A percentile compares a stretch with the other conserved stretches of the same genome.
Evolutionary conservation across 2,888 invertebrate genomes (phyloP).

Genomic region (Acrobasis consociella): DNA sequence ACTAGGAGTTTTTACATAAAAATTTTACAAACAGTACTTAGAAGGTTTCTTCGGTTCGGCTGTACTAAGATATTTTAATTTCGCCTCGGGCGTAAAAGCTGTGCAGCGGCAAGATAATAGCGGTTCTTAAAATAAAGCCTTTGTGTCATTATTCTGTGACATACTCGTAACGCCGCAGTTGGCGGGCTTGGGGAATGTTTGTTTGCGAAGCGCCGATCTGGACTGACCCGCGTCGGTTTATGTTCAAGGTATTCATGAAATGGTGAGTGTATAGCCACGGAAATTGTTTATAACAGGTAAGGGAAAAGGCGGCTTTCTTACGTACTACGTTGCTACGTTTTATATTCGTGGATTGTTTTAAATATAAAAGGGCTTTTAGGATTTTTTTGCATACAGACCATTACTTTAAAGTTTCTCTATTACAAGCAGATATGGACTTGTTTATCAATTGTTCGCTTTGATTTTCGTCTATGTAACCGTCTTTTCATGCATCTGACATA

Average conservation of each 20-base stretch:
- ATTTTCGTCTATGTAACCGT: no score
- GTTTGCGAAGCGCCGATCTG: conserved; percentile 37
- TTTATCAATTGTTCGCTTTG: no score
- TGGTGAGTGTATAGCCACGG: conserved; percentile 18
- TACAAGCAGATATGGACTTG: no score
- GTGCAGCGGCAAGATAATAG: conserved; percentile 63
- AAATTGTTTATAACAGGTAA: conserved; percentile 24
- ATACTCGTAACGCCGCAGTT: conserved; percentile 36
- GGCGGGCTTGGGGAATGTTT: conserved; percentile 36
- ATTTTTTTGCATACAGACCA: no score
- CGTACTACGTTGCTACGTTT: not conserved
- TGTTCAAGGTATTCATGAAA: conserved; percentile 22
- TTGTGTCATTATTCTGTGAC: conserved; percentile 65
- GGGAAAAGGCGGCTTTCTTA: conserved; percentile 13
- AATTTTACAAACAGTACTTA: conserved; percentile 24
- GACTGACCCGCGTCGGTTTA: conserved; percentile 31
- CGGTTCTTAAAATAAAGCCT: conserved; percentile 69
- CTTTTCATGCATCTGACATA: no score
- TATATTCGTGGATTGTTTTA: not conserved
- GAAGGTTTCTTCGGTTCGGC: conserved; percentile 41
- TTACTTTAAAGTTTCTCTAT: no score
- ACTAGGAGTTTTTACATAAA: conserved; percentile 21
- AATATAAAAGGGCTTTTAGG: no score
- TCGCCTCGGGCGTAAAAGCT: conserved; percentile 52
- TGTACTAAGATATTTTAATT: conserved; percentile 62